Conservation (phyloP, 2,113 vertebrate species). For the Myodes glareolus region DNA sequence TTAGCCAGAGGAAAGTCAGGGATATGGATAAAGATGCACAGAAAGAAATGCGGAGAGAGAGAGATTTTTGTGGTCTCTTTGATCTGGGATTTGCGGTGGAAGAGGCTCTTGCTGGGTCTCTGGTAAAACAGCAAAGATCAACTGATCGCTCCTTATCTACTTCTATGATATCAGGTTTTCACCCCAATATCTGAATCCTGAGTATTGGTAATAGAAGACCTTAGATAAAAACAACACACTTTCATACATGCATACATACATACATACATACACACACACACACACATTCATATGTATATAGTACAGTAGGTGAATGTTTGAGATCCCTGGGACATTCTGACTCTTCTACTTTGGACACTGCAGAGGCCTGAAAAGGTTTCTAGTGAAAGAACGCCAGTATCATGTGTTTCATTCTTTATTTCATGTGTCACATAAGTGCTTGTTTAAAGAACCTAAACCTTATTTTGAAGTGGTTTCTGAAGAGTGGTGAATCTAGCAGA, state of each 20-base stretch:
- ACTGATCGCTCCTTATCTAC: not conserved
- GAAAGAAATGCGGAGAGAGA: not conserved
- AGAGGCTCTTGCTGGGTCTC: not conserved
- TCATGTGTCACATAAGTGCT: not conserved
- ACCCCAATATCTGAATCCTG: not conserved
- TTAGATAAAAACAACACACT: not conserved
- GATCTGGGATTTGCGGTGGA: not conserved
- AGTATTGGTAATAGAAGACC: not conserved
- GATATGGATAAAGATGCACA: not conserved
- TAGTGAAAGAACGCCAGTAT: not conserved
- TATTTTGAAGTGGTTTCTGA: not conserved
- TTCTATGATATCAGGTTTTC: not conserved
- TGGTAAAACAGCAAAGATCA: not conserved
- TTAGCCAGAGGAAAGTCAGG: not conserved
- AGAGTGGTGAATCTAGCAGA: not conserved
- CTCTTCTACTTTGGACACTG: not conserved
- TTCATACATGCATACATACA: no score
- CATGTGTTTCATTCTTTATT: not conserved
- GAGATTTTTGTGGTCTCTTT: not conserved
- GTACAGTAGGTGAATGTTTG: not conserved
- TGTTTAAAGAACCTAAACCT: not conserved
- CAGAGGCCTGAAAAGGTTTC: not conserved
- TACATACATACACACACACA: no score
- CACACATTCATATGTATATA: not conserved
- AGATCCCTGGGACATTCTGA: not conserved